A percentile compares a stretch with the other conserved stretches of the same genome.
phyloP scores from a whole-genome alignment of 2,113 vertebrate genomes.

The Cinclus cinclus region DNA sequence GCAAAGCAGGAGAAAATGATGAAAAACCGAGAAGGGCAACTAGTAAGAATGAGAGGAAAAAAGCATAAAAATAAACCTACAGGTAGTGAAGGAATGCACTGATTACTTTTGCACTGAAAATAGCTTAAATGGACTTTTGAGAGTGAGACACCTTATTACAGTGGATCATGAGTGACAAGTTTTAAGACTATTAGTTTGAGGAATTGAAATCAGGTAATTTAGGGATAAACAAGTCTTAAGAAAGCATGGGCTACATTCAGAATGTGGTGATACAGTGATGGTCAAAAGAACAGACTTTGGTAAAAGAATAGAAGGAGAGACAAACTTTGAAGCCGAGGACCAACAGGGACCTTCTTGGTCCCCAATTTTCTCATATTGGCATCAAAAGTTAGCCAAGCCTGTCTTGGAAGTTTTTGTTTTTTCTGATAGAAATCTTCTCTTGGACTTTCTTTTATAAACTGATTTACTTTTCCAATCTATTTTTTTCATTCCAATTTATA shows the following conservation, averaged over 20 bases:
- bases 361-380: not conserved
- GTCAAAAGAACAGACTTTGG: not conserved
- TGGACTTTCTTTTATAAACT: not conserved
- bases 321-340: not conserved
- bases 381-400: not conserved
- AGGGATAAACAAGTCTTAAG: not conserved
- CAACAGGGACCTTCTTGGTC: not conserved
- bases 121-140: not conserved
- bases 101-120: not conserved
- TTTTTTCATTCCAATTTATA: not conserved
- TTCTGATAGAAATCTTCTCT: not conserved
- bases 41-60: not conserved
- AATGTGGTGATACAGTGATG: not conserved
- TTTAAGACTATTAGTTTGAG: not conserved
- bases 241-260: not conserved
- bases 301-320: not conserved
- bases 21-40: not conserved
- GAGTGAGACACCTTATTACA: not conserved
- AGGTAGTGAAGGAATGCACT: not conserved
- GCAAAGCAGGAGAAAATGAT: not conserved
- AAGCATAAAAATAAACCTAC: not conserved
- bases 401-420: not conserved
- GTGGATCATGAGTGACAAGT: not conserved
- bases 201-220: not conserved
- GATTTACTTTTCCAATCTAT: not conserved